phyloP scores from a whole-genome alignment of 2,113 vertebrate species.

The Malurus elegans region DNA sequence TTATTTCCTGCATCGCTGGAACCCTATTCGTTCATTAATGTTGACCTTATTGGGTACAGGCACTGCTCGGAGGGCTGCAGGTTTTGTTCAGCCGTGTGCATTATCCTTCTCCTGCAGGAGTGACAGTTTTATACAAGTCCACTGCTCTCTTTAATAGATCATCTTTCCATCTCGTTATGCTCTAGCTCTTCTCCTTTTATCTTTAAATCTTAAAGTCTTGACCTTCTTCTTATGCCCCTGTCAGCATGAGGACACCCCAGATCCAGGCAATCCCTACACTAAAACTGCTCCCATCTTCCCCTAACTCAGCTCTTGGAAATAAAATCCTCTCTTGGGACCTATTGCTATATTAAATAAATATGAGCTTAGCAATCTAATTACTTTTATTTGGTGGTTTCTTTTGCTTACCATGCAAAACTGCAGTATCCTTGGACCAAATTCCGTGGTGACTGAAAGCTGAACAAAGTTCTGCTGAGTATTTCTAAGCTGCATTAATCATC shows the following conservation, averaged over 20 bases:
- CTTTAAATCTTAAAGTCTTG: conserved; percentile 6
- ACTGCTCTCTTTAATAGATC: conserved; percentile 36
- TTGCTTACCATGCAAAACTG: not conserved
- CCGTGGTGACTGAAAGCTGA: not conserved
- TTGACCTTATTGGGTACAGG: not conserved
- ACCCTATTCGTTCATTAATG: conserved; percentile 48
- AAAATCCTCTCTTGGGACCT: not conserved
- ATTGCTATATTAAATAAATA: not conserved
- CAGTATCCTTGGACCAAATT: not conserved
- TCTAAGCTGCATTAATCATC: not conserved
- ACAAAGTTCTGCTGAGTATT: not conserved
- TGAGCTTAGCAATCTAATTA: not conserved
- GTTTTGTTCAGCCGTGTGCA: conserved; percentile 32
- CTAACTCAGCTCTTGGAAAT: not conserved
- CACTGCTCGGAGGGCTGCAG: not conserved
- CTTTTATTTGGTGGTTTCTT: conserved; percentile 12
- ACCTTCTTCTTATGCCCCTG: not conserved
- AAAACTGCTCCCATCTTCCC: not conserved
- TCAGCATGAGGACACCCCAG: not conserved
- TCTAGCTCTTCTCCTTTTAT: conserved; percentile 19
- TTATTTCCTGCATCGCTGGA: conserved; percentile 45
- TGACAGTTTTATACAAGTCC: conserved; percentile 36
- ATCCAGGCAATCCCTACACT: not conserved
- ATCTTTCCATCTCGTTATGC: not conserved
- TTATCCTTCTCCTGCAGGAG: not conserved